Evolutionary conservation across 2,888 invertebrate genomes (phyloP), one percentile per base, ranked within the genome.

Genomic region (Monopis laevigella): DNA sequence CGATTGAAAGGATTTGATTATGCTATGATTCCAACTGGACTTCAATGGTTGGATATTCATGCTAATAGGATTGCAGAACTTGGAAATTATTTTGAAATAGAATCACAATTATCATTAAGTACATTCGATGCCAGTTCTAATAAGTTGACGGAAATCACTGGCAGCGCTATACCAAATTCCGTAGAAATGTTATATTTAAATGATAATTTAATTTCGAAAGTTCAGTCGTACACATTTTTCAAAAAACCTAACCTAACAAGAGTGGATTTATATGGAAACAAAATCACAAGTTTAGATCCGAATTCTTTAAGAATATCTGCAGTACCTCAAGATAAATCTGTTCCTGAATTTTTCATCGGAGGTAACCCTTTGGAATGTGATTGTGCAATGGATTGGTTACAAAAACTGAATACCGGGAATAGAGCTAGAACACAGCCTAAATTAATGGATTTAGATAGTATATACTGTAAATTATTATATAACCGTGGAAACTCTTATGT

Each of bases 301-400:
- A 89, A 90, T 62, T 88, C 90, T 6, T 65, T 90, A 48, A 81
- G 90, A 52, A 89, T 90, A 71, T 89, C 88, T 44, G 86, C 88
- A 16, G 89, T 90, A 38, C 88, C 89, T 21, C 80, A 84, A 47
- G 88, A 88, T 45, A 87, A 86, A 64, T 81, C 86, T 16, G 82
- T 91, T 44, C 90, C 92, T 4, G 90, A 92, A 67, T 92, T 93
- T 65, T 89, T 89, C 62, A 88, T 94, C 47, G 92, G 90, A 36
- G 89, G 89, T 48, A 95, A 95, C 72, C 92, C 93, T 42, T 88
- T 92, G 59, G 86, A 89, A 56, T 95, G 95, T 72, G 92, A 93
- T 67, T 94, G 93, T 62, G 90, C 90, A 45, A 92, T 94, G 92
- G 92, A 92, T 62, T 95, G 93, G 94, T 68, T 93, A 51, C 92